Conservation (phyloP, 2,113 vertebrate genomes). For the Murina feae region DNA sequence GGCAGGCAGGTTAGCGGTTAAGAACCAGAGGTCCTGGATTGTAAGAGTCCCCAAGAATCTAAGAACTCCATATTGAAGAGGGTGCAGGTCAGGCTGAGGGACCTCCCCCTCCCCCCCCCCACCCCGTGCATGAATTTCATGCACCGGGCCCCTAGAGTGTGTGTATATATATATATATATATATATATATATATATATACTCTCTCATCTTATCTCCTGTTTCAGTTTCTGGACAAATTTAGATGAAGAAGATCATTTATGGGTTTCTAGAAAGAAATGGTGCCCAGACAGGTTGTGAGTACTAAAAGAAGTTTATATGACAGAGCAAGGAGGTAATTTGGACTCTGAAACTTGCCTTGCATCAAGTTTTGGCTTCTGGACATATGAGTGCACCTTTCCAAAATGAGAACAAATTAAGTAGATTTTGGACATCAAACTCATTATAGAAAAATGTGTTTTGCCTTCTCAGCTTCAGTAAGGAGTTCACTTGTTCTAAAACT, state of each 20-base stretch:
- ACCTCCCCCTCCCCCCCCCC: too few species aligned
- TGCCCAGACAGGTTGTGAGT: not conserved
- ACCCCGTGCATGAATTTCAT: too few species aligned
- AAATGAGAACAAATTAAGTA: not conserved
- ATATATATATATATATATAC: too few species aligned
- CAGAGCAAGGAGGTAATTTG: not conserved
- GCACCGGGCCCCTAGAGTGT: too few species aligned
- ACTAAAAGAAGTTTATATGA: not conserved
- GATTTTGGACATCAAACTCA: not conserved
- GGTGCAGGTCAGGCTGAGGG: too few species aligned
- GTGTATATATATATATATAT: too few species aligned
- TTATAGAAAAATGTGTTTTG: not conserved
- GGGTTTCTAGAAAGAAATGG: not conserved
- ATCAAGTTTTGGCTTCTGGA: not conserved
- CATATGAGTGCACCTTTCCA: not conserved
- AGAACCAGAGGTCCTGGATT: too few species aligned
- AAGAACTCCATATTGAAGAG: too few species aligned
- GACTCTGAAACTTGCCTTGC: accelerated
- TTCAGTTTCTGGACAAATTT: not conserved
- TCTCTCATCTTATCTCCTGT: not conserved
- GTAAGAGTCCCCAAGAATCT: too few species aligned
- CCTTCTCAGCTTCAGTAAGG: not conserved
- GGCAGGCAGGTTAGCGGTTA: too few species aligned
- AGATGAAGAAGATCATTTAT: accelerated
- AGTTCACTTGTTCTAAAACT: not conserved